Evolutionary conservation across 1,140 invertebrate species (phyloP).

Genomic region (Vanessa atalanta): DNA sequence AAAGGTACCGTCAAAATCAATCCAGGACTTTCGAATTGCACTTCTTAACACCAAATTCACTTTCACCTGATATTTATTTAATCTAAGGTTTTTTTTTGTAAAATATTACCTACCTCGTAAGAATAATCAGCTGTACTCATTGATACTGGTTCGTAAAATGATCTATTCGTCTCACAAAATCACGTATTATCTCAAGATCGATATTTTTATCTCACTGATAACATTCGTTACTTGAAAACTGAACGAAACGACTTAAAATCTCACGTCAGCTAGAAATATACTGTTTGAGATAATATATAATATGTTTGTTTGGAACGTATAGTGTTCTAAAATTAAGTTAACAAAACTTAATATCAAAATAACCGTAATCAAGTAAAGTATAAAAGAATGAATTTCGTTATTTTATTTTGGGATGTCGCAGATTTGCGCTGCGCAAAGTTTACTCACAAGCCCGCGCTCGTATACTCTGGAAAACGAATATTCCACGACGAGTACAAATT

Average conservation of each 20-base stretch:
- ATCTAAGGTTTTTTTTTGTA: not conserved
- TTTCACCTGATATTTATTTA: not conserved
- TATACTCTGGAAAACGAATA: too few species aligned
- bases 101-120: not conserved
- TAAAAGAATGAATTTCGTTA: not conserved
- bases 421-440: too few species aligned
- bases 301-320: not conserved
- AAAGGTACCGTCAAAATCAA: not conserved
- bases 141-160: conserved; percentile 18
- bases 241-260: not conserved
- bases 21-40: not conserved
- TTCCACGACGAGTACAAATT: too few species aligned
- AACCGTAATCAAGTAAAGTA: not conserved
- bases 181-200: conserved; percentile 32
- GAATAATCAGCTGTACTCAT: conserved; percentile 13
- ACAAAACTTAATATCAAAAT: not conserved
- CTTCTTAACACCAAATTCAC: not conserved
- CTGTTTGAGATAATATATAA: not conserved
- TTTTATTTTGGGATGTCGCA: not conserved
- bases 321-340: not conserved
- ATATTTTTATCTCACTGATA: conserved; percentile 34
- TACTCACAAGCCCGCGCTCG: too few species aligned
- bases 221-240: conserved; percentile 24
- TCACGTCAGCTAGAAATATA: conserved; percentile 11
- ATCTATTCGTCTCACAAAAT: conserved; percentile 31